These are phyloP conservation scores for Stegodyphus mimosarum DNA, from an alignment of 1,140 invertebrate genomes.

Conservation along the genomic window DNA sequence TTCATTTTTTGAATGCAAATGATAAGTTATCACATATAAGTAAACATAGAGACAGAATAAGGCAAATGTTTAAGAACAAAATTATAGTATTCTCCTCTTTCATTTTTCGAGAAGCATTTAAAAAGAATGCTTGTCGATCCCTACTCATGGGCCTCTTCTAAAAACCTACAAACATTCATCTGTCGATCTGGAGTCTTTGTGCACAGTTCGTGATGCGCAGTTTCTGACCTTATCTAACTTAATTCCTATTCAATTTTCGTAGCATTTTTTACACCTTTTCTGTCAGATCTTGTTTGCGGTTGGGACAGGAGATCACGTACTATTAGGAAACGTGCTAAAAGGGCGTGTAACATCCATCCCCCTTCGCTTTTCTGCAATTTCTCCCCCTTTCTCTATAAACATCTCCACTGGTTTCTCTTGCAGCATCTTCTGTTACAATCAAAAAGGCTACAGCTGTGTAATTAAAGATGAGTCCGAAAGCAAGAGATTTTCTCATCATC, in stretches of 20 bases:
- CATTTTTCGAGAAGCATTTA: not conserved
- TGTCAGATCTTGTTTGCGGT: conserved; percentile 44
- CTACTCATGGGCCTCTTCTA: not conserved
- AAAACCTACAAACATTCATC: not conserved
- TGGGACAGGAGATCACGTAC: conserved; percentile 21
- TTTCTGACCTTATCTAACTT: conserved; percentile 1
- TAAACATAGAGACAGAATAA: too few relatives aligned
- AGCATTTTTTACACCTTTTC: conserved; percentile 29
- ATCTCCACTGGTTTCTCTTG: not conserved
- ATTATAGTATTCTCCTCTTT: not conserved
- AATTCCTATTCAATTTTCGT: conserved; percentile 48
- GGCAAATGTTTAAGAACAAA: too few relatives aligned
- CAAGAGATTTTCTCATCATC: not conserved
- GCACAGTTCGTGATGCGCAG: conserved; percentile 23
- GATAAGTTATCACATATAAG: too few relatives aligned
- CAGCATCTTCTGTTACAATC: conserved; percentile 18
- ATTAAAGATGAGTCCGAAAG: not conserved
- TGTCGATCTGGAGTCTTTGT: conserved; percentile 24
- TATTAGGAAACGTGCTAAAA: conserved; percentile 20
- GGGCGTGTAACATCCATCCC: not conserved
- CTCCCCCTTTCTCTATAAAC: conserved; percentile 12
- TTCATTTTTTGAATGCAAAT: too few relatives aligned
- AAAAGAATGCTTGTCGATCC: not conserved
- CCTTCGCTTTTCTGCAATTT: not conserved
- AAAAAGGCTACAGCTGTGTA: not conserved